Evolutionary conservation across 1,140 invertebrate species (phyloP).

Genomic region (Atta texana): DNA sequence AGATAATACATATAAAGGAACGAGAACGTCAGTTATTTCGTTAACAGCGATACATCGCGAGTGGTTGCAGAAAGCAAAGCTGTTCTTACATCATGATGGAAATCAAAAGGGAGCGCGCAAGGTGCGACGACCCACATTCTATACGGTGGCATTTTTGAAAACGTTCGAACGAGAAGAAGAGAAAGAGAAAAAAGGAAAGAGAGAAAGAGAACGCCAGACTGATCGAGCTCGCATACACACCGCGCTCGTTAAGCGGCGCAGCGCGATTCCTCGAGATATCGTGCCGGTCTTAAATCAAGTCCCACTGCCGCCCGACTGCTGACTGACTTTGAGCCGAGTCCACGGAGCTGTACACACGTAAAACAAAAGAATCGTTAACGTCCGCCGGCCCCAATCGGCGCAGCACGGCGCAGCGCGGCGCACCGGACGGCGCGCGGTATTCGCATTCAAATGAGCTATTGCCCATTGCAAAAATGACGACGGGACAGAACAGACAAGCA

Average conservation of each 20-base stretch:
- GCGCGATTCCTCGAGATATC: slow-evolving; percentile 84
- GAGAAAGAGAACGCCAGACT: slow-evolving; percentile 26
- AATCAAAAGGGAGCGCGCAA: slow-evolving; percentile 40
- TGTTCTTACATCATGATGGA: slow-evolving; percentile 37
- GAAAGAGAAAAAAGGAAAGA: neutral
- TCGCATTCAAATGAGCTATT: slow-evolving; percentile 84
- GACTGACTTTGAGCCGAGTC: slow-evolving; percentile 83
- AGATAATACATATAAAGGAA: slow-evolving; percentile 25
- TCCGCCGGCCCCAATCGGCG: slow-evolving; percentile 67
- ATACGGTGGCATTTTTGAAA: slow-evolving; percentile 56
- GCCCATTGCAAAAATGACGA: slow-evolving; percentile 82
- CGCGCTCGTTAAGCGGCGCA: slow-evolving; percentile 83
- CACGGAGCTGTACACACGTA: slow-evolving; percentile 81
- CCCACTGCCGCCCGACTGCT: slow-evolving; percentile 79
- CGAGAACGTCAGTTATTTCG: neutral
- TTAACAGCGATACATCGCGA: slow-evolving; percentile 12
- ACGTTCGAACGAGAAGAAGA: slow-evolving; percentile 6
- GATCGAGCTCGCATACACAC: slow-evolving; percentile 58
- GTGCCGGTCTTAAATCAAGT: slow-evolving; percentile 84
- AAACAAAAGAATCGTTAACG: slow-evolving; percentile 85
- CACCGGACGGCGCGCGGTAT: slow-evolving; percentile 75
- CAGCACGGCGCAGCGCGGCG: slow-evolving; percentile 60
- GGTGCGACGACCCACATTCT: slow-evolving; percentile 63
- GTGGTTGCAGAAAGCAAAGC: neutral
- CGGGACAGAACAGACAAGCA: slow-evolving; percentile 65